Evolutionary conservation across 2,888 invertebrate species (phyloP).

Genomic region (Atrina japonica): DNA sequence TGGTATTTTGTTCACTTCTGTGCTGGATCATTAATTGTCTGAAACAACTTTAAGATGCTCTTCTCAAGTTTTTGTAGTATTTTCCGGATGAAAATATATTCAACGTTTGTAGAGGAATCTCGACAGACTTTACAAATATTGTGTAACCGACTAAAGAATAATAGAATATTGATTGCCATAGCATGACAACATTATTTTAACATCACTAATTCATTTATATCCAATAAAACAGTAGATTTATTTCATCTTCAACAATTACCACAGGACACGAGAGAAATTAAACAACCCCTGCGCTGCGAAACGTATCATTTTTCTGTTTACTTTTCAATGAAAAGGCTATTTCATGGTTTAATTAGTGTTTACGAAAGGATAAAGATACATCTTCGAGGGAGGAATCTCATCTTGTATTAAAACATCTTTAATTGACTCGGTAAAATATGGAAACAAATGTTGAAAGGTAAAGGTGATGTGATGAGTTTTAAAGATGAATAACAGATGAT

Average conservation of each 20-base stretch:
- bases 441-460: constrained; percentile 18
- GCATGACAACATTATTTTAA: constrained; percentile 1
- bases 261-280: background rate
- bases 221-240: constrained; percentile 9
- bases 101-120: too few relatives aligned
- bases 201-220: background rate
- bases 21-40: too few relatives aligned
- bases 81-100: too few relatives aligned
- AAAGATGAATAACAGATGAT: too few relatives aligned
- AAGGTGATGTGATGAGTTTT: background rate
- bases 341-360: constrained; percentile 34
- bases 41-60: too few relatives aligned
- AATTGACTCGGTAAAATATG: constrained; percentile 18
- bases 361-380: constrained; percentile 17
- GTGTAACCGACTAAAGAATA: too few relatives aligned
- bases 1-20: too few relatives aligned
- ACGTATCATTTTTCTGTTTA: constrained; percentile 29
- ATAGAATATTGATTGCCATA: too few relatives aligned
- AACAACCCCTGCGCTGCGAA: constrained; percentile 1
- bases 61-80: too few relatives aligned
- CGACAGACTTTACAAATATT: too few relatives aligned
- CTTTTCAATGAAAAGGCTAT: constrained; percentile 35
- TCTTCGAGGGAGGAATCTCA: constrained; percentile 7
- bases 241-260: background rate
- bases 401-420: constrained; percentile 22